Percentiles rank a stretch among this genome's conserved stretches.
Evolutionary conservation across 2,113 vertebrate species (phyloP).

Genomic region (Cricetomys ansorgei): DNA sequence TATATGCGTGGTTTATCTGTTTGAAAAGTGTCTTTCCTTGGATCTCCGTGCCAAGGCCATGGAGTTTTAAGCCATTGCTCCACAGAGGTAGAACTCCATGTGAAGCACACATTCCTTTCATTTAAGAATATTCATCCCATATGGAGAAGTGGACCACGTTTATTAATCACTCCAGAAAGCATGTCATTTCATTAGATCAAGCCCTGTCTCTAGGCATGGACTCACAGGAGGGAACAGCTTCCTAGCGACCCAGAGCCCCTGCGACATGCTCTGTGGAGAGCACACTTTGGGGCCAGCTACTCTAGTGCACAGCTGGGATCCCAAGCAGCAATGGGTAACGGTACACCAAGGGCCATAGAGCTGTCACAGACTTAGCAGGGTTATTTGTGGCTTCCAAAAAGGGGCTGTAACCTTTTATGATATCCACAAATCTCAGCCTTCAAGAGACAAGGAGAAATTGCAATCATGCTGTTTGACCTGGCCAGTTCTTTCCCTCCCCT

Average conservation of each 20-base stretch:
- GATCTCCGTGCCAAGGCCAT: not conserved
- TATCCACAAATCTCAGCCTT: slow-evolving; percentile 72
- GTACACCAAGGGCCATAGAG: slow-evolving; percentile 66
- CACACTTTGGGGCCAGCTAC: slow-evolving; percentile 48
- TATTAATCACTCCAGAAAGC: slow-evolving; percentile 74
- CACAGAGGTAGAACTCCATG: not conserved
- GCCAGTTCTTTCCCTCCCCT: not conserved
- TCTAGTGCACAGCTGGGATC: slow-evolving; percentile 46
- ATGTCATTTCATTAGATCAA: slow-evolving; percentile 72
- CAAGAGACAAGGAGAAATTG: slow-evolving; percentile 61
- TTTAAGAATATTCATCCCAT: slow-evolving; percentile 72
- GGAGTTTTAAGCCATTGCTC: not conserved
- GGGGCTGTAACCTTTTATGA: slow-evolving; percentile 70
- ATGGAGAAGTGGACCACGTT: slow-evolving; percentile 52
- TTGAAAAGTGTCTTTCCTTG: slow-evolving; percentile 21
- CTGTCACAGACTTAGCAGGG: slow-evolving; percentile 63
- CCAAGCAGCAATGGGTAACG: slow-evolving; percentile 64
- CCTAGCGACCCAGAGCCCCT: slow-evolving; percentile 40
- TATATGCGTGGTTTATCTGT: not conserved
- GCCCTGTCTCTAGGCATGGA: slow-evolving; percentile 64
- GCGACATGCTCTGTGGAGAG: slow-evolving; percentile 44
- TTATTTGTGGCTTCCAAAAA: slow-evolving; percentile 70
- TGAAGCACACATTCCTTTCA: slow-evolving; percentile 3
- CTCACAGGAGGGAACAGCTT: slow-evolving; percentile 47
- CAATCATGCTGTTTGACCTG: slow-evolving; percentile 58